phyloP scores from a whole-genome alignment of 2,113 vertebrate genomes.

The Sylvia atricapilla region DNA sequence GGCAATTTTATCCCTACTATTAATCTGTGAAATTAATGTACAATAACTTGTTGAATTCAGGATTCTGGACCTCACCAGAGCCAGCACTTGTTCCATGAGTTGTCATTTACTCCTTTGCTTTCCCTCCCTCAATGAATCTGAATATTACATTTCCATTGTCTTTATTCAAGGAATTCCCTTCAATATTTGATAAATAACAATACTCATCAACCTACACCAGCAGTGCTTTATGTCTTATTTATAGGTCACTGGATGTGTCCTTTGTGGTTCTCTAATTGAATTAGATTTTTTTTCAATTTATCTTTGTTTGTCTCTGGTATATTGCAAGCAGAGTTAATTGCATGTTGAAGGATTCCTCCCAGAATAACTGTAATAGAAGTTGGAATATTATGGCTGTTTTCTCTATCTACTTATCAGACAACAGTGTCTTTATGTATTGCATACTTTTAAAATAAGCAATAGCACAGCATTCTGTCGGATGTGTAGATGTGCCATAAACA shows the following conservation, averaged over 20 bases:
- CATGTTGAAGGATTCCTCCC: conserved; percentile 7
- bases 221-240: conserved; percentile 15
- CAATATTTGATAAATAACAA: background rate
- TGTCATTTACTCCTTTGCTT: background rate
- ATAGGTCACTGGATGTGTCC: conserved; percentile 21
- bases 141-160: background rate
- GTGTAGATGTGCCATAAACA: background rate
- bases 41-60: background rate
- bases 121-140: background rate
- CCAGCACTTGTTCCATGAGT: background rate
- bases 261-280: conserved; percentile 33
- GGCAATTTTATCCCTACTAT: background rate
- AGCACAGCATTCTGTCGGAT: background rate
- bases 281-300: conserved; percentile 42
- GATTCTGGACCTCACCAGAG: background rate
- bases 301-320: conserved; percentile 16
- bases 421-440: background rate
- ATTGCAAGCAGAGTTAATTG: conserved; percentile 20
- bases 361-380: background rate
- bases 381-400: background rate
- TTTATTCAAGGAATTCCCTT: background rate
- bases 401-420: background rate
- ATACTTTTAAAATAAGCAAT: background rate
- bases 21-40: background rate
- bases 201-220: background rate